Evolutionary conservation across 2,888 invertebrate genomes (phyloP), one percentile per base, ranked within the genome.

Genomic region (Linhomoeus sp.): DNA sequence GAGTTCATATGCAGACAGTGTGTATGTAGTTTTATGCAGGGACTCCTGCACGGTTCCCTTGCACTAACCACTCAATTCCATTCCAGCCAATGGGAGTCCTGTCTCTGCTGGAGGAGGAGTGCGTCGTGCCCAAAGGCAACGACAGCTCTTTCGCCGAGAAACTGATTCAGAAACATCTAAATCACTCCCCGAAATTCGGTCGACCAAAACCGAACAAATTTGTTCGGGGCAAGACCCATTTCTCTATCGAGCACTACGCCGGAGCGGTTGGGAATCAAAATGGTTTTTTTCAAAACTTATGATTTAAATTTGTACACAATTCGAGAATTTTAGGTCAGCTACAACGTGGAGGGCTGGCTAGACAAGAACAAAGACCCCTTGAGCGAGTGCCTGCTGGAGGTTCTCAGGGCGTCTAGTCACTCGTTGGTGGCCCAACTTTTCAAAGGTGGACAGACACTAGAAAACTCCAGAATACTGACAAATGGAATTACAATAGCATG

Each of bases 351-450:
- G 45, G 66, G 67, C 24, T 70, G 70, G 70, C 52, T 70, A 49
- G 67, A 70, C 52, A 70, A 69, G 57, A 70, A 70, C 59, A 67
- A 67, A 20, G 67, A 67, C 60, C 66, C 67, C 20, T 55, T 67
- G 47, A 69, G 67, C 53, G 63, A 66, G 47, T 61, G 60, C 33
- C 64, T 71, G 12, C 59, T 69, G 5, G 59, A 61, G 36, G 52
- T 60, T 37, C 36, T 62, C 12, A 41, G 52, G 1, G 49, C 52
- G 17, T 58, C 59, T 1, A 50, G 51, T 3, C 57, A 61, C 47
- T 52, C 53, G 15, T 46, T 62, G 2, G 26, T 60, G 19, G 50
- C 48, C 17, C 23, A 52, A 12, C 43, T 61, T 5, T 62, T 61
- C 44, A 22, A 19, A 3, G 41, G 38, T n/a, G n/a, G n/a, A n/a